Evolutionary conservation across 2,888 invertebrate species (phyloP), one percentile per base, ranked within the genome.

Genomic region (Chloromyia formosa): DNA sequence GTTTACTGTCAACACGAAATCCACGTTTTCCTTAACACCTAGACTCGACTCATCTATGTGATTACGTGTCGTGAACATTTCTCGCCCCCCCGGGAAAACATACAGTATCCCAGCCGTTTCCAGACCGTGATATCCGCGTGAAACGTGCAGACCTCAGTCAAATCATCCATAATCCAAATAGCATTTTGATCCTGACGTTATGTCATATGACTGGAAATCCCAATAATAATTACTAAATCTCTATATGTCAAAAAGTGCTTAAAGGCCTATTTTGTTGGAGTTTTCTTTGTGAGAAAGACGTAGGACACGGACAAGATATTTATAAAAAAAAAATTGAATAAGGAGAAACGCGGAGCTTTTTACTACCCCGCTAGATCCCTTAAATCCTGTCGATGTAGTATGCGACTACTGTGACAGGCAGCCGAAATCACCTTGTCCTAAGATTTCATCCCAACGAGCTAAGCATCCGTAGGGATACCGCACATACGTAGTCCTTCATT

Each of bases 41-140:
- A 66, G 66, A 49, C 66, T 66, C 45, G 49, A 7, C 66, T 49
- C 12, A 14, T 22, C 23, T 22, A 49, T 49, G 66, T 49, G 66
- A 66, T 66, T 66, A 66, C 66, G 66, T 66, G 66, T 66, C 66
- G n/a, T 16, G 49, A 23, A 12, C 42, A 16, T 20, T 49, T 49
- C 49, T 4, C 49, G 22, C 20, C 27, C 20, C 27, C 66, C 66
- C 66, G 66, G 66, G 66, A 66, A 66, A 66, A 66, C 66, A 66
- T 49, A 66, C 27, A 5, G 23, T 7, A 22, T 35, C 45, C 42
- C 10, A 66, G 27, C 27, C 27, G 27, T 35, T 35, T 35, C 7
- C 7, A 35, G 7, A 35, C 27, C 27, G 27, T 35, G 7, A 35
- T 35, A 35, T 35, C 27, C 27, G 27, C 27, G 7, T n/a, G 1